Evolutionary conservation across 2,888 invertebrate species (phyloP), one percentile per base, ranked within the genome.

Genomic region (Lycaena phlaeas): DNA sequence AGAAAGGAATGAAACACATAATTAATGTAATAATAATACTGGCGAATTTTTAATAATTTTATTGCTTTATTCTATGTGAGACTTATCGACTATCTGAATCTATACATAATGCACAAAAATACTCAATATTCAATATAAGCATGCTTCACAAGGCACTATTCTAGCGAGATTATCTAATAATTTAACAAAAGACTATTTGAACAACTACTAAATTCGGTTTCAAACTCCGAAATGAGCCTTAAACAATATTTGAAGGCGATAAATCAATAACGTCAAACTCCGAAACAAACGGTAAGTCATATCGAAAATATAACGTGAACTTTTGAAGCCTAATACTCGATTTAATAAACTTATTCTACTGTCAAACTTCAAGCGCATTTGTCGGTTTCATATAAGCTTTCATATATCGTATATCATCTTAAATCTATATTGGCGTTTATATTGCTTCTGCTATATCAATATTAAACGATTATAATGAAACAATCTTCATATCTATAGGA

Each of bases 81-180:
- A 36, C 31, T 44, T 49, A 43, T 44, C 46, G 45, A 50, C 39
- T 25, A 46, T 43, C 47, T 49, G 51, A 36, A 58, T 60, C 59
- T 68, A 65, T 64, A 64, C 61, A 62, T 56, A 44, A 58, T 76
- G 72, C 77, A 73, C 64, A 77, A 77, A 74, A 76, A 76, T 78
- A 75, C 62, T 56, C 57, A 70, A 59, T 64, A 49, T 50, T 60
- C 76, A 81, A 22, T 22, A 22, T 22, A 22, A 81, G 82, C 82
- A 79, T 81, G 78, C 81, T 64, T 81, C 73, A 71, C 77, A 84
- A 84, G 82, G 82, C 82, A 84, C 82, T 84, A 84, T 73, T 65
- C 82, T 84, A 82, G 78, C 75, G 74, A 81, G 74, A 77, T 71
- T 57, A 53, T 47, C 54, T 67, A 59, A 55, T 58, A 74, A 75